A percentile compares a stretch with the other conserved stretches of the same genome.
Conservation (phyloP, 1,140 invertebrate genomes). For the Drosophila guanche region DNA sequence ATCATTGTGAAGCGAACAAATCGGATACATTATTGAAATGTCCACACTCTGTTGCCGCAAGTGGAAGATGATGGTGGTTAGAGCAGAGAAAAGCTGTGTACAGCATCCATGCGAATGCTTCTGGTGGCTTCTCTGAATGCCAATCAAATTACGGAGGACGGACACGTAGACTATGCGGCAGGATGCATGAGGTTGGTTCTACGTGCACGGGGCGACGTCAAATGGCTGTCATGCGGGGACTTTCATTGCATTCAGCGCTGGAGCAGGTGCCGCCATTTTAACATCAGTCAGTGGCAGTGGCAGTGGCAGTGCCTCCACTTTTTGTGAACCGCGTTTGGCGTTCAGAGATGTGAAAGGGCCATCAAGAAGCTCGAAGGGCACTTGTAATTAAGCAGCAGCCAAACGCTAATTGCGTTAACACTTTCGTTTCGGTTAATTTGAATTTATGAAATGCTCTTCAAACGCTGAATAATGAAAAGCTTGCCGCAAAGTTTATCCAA, state of each 20-base stretch:
- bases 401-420: conserved; percentile 71
- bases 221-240: conserved; percentile 57
- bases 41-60: conserved; percentile 25
- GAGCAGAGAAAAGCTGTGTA: conserved; percentile 9
- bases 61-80: conserved; percentile 11
- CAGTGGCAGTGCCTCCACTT: too few species aligned
- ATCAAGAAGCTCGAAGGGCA: conserved; percentile 26
- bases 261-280: conserved; percentile 68
- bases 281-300: conserved; percentile 24
- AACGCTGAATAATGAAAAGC: conserved; percentile 60
- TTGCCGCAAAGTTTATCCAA: conserved; percentile 53
- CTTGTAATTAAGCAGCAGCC: conserved; percentile 42
- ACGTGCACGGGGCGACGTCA: conserved; percentile 45
- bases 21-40: conserved; percentile 71
- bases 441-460: conserved; percentile 64
- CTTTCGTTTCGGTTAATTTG: conserved; percentile 63
- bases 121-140: conserved; percentile 52
- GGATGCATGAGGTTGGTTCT: conserved; percentile 22
- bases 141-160: conserved; percentile 70
- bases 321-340: too few species aligned
- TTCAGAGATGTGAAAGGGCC: conserved; percentile 31
- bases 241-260: conserved; percentile 14
- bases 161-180: conserved; percentile 25
- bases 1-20: conserved; percentile 22
- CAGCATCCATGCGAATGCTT: conserved; percentile 23